These are phyloP conservation scores for Corythaeola cristata DNA, from an alignment of 2,113 vertebrate genomes.

Conservation along the genomic window DNA sequence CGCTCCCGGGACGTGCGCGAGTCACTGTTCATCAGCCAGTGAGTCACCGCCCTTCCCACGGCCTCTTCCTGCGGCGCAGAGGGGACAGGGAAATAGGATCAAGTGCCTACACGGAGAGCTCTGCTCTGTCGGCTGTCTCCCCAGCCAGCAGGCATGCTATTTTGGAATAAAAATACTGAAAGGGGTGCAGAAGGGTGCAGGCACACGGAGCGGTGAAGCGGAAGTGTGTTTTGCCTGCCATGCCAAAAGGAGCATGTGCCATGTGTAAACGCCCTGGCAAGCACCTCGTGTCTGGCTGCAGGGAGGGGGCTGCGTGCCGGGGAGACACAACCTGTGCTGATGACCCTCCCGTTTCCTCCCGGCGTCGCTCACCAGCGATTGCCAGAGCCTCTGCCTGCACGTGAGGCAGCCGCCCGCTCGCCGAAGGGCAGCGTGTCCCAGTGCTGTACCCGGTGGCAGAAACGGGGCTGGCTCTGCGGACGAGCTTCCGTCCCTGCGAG, in stretches of 20 bases:
- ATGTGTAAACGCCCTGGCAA: fast-evolving
- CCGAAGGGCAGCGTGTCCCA: background rate
- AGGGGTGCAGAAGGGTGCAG: background rate
- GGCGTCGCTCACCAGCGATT: background rate
- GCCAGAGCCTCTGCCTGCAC: background rate
- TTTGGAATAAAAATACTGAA: background rate
- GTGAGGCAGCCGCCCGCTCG: background rate
- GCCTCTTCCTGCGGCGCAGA: background rate
- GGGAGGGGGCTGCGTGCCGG: fast-evolving
- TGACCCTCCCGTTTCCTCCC: background rate
- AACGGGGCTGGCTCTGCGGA: background rate
- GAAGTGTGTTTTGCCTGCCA: background rate
- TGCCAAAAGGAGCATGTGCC: background rate
- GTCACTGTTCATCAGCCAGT: background rate
- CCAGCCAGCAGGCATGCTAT: fast-evolving
- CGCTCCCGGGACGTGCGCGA: background rate
- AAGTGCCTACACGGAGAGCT: background rate
- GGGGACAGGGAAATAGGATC: background rate
- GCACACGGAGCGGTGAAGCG: background rate
- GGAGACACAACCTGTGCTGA: background rate
- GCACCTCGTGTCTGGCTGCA: background rate
- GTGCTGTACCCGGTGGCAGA: fast-evolving
- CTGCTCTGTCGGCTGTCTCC: background rate
- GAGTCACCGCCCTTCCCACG: conserved; percentile 38
- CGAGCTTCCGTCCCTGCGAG: background rate